Percentiles rank a stretch among this genome's conserved stretches.
Conservation (phyloP, 2,113 vertebrate genomes). For the Tenebrosternarchus preto region DNA sequence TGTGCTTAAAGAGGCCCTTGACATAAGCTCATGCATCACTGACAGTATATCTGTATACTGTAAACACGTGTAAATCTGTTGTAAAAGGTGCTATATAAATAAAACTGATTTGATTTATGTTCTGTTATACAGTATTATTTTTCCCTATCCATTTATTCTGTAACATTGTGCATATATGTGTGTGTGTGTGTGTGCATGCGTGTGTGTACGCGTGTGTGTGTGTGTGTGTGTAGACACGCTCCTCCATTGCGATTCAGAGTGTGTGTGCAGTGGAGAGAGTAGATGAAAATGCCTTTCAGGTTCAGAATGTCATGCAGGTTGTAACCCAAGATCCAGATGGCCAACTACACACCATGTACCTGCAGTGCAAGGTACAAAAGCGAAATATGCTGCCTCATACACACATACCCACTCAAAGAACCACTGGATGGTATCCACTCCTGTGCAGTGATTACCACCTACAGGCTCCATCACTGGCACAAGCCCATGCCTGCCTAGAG, state of each 20-base stretch:
- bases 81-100: too few relatives aligned
- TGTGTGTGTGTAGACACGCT: slow-evolving; percentile 71
- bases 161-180: slow-evolving; percentile 38
- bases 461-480: too few relatives aligned
- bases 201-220: slow-evolving; percentile 61
- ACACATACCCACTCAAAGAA: background rate
- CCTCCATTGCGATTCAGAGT: slow-evolving; percentile 74
- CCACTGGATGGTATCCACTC: too few relatives aligned
- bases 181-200: slow-evolving; percentile 43
- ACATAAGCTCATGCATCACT: background rate
- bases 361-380: slow-evolving; percentile 86
- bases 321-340: slow-evolving; percentile 76
- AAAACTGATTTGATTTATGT: too few relatives aligned
- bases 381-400: background rate
- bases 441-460: too few relatives aligned
- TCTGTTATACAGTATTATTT: too few relatives aligned
- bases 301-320: slow-evolving; percentile 89
- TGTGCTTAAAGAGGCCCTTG: background rate
- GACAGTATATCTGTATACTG: background rate
- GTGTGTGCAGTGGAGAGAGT: slow-evolving; percentile 87
- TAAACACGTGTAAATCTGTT: too few relatives aligned
- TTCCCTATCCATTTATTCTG: slow-evolving; percentile 43
- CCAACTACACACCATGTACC: slow-evolving; percentile 81
- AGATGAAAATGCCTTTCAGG: slow-evolving; percentile 89
- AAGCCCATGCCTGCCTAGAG: too few relatives aligned